A percentile compares a stretch with the other conserved stretches of the same genome.
Evolutionary conservation across 2,113 vertebrate genomes (phyloP).

Genomic region (Passer domesticus): DNA sequence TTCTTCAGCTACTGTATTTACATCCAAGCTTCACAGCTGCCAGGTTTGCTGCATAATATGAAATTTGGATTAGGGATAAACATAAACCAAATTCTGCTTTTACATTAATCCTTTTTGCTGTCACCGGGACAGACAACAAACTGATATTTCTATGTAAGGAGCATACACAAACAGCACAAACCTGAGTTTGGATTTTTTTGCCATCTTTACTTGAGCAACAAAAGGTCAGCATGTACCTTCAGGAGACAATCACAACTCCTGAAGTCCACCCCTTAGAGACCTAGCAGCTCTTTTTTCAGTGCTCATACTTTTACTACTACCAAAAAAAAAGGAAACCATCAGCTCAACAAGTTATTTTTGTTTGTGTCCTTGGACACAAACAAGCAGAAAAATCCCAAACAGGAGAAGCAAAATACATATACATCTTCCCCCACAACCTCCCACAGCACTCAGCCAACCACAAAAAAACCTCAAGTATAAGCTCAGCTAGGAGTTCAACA

Average conservation of each 20-base stretch:
- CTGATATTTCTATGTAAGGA: background rate
- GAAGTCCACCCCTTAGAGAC: background rate
- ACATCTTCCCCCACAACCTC: background rate
- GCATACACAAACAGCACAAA: background rate
- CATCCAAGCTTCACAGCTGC: constrained; percentile 18
- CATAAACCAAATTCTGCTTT: constrained; percentile 17
- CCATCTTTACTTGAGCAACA: background rate
- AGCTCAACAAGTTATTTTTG: background rate
- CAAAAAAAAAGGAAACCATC: background rate
- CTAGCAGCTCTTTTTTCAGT: background rate
- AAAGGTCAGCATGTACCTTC: background rate
- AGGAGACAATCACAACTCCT: background rate
- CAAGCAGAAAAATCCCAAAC: background rate
- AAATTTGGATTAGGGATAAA: constrained; percentile 49
- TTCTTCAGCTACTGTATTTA: constrained; percentile 7
- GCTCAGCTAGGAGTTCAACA: background rate
- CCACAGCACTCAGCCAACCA: background rate
- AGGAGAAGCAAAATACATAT: background rate
- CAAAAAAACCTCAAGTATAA: background rate
- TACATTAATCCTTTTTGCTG: constrained; percentile 27
- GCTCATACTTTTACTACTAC: background rate
- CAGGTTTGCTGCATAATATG: background rate
- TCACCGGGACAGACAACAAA: background rate
- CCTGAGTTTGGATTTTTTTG: background rate
- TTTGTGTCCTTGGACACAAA: background rate